phyloP scores from a whole-genome alignment of 2,797 vertebrate genomes.

The Scleropages formosus region DNA sequence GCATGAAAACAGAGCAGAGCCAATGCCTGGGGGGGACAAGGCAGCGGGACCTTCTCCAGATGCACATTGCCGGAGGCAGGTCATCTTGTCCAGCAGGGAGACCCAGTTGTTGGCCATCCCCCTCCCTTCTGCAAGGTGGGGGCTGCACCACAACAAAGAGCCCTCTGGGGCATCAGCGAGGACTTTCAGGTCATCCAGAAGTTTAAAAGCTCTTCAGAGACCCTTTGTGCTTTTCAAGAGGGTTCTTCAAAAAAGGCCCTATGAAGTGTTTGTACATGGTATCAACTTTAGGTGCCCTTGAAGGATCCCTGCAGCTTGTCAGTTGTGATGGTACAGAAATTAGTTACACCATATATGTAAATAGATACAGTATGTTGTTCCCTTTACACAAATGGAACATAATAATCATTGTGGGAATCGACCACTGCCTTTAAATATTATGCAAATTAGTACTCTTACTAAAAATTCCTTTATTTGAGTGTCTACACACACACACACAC shows the following conservation, averaged over 20 bases:
- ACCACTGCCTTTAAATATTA: no score
- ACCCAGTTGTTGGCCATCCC: neutral
- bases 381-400: no score
- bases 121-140: no score
- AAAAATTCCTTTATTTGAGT: no score
- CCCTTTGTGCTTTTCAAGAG: neutral
- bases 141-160: no score
- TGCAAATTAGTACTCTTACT: no score
- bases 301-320: neutral
- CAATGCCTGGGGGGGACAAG: neutral
- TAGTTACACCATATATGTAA: no score
- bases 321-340: no score
- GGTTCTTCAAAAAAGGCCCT: neutral
- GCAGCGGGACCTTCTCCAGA: neutral
- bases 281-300: no score
- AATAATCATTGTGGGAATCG: no score
- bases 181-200: neutral
- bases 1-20: neutral
- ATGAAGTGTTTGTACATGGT: neutral
- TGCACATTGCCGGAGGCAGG: neutral
- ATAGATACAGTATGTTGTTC: no score
- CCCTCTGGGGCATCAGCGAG: neutral
- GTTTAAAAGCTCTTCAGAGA: neutral
- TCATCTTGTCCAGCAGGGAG: constrained; percentile 1
- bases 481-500: no score